Conservation (phyloP, 2,888 invertebrate species). For the Drosophila stalkeri region DNA sequence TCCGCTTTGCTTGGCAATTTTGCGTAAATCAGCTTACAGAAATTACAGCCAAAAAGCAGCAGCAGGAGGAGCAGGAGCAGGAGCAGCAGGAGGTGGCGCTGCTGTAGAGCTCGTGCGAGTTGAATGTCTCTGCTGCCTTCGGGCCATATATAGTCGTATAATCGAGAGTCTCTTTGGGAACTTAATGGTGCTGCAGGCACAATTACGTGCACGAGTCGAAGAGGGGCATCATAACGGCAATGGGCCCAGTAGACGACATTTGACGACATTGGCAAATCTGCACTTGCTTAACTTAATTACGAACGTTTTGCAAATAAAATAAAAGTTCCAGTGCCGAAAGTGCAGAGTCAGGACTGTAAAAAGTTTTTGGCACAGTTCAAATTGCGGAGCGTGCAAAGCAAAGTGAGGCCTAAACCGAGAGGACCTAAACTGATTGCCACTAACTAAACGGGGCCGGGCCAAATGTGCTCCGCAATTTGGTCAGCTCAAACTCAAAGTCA, state of each 20-base stretch:
- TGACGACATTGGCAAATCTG: slow-evolving; percentile 66
- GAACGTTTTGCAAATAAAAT: slow-evolving; percentile 67
- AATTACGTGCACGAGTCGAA: slow-evolving; percentile 28
- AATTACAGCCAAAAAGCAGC: slow-evolving; percentile 65
- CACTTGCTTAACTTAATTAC: slow-evolving; percentile 79
- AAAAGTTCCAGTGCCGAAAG: slow-evolving; percentile 53
- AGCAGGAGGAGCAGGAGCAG: background rate
- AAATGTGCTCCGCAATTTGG: slow-evolving; percentile 66
- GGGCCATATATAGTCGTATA: background rate
- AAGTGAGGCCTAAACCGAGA: slow-evolving; percentile 12
- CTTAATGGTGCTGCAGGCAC: slow-evolving; percentile 5
- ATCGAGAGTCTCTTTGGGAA: slow-evolving; percentile 13
- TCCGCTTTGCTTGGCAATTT: slow-evolving; percentile 73
- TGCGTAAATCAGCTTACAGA: slow-evolving; percentile 77
- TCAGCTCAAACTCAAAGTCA: slow-evolving; percentile 67
- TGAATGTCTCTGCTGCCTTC: slow-evolving; percentile 15
- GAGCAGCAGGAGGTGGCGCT: too few relatives aligned
- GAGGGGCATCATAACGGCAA: background rate
- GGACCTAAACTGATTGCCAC: slow-evolving; percentile 54
- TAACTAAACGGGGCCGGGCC: slow-evolving; percentile 33
- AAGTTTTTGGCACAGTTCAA: slow-evolving; percentile 53
- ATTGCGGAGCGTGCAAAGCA: slow-evolving; percentile 20
- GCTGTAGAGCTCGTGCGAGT: background rate
- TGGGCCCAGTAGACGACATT: slow-evolving; percentile 11
- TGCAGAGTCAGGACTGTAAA: slow-evolving; percentile 60